Base-by-base conservation (phyloP, 2,113 vertebrate genomes). In the Bambusicola thoracicus region DNA sequence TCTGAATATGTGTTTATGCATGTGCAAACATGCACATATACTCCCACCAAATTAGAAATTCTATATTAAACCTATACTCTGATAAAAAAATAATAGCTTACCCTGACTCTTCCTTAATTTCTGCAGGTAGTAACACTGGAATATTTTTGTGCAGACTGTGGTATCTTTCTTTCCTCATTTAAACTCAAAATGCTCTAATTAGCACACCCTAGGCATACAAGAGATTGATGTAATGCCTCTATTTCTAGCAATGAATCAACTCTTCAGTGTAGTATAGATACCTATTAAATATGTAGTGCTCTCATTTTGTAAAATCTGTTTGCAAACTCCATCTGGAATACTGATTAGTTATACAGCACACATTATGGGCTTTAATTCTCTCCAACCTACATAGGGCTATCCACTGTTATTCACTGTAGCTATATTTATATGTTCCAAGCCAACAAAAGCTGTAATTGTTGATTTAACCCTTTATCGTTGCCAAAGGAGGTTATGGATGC, bases 251-350 rank as follows among this genome's bases (percentile, higher is more conserved):
- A 82, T 95, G 73, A 91, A 92, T 88, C 85, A 90, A 79, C 38
- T 91, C 34, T 81, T 90, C 79, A 69, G 53, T 21, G 17, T 79
- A 80, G 74, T 90, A 72, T 2, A 2, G 44, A n/a, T 78, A 90
- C 12, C 86, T 93, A 85, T 95, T 93, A 94, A 96, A 95, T 95
- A 94, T 86, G 76, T 24, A 92, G 66, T 65, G 59, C 41, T 94
- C 56, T 68, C 46, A 85, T 95, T 93, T 96, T 83, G 95, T 29
- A 67, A 81, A 94, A 86, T 48, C 76, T 90, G 82, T 92, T 96
- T 89, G 77, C 62, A 67, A 63, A 93, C 46, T 79, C 78, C 1
- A 2, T 68, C 88, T 85, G 62, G 58, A 95, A 96, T 62, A 40
- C 27, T 74, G 65, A 93, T 95, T 85, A 94, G 74, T 32, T 86